Evolutionary conservation across 2,888 invertebrate species (phyloP), one percentile per base, ranked within the genome.

Genomic region (Lasioglossum lativentre): DNA sequence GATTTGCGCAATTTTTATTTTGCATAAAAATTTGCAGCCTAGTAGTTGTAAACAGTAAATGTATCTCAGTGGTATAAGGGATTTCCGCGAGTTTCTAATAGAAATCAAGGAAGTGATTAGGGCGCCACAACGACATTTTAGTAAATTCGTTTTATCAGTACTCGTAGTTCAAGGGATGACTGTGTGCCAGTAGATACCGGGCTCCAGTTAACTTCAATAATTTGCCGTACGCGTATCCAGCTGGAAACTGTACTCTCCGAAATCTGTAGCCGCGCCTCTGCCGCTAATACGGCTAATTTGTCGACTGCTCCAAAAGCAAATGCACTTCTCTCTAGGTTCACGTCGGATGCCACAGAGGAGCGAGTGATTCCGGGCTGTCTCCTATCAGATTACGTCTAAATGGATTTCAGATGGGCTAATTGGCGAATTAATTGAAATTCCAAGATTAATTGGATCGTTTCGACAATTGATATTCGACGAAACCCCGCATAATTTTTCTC

Each of bases 371-470:
- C 84, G 75, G 83, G 75, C 76, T 83, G 87, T 88, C 88, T 90
- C 84, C 92, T 82, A 88, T 82, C 89, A 89, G 92, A 92, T 92
- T 92, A 93, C 89, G 92, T 92, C 92, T 90, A 91, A 93, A 91
- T 92, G 89, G 91, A 92, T 90, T 91, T 84, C 88, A 88, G 85
- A 78, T 86, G 79, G 78, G 89, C 89, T 92, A 92, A 92, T 93
- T 92, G 91, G 87, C 89, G 90, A 92, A 93, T 92, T 93, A 93
- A 93, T 93, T 90, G 91, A 88, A 91, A 92, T 89, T 89, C 87
- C 68, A 79, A 82, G 92, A 91, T 90, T 91, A 90, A 93, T 91
- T 92, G 88, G 80, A 78, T 78, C 83, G 80, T 76, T 78, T 82
- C 78, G 85, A 89, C 88, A 89, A 91, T 91, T 90, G 90, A 90